These are phyloP conservation scores for Odontamblyopus rebecca DNA, from an alignment of 2,797 vertebrate species.

Conservation along the genomic window DNA sequence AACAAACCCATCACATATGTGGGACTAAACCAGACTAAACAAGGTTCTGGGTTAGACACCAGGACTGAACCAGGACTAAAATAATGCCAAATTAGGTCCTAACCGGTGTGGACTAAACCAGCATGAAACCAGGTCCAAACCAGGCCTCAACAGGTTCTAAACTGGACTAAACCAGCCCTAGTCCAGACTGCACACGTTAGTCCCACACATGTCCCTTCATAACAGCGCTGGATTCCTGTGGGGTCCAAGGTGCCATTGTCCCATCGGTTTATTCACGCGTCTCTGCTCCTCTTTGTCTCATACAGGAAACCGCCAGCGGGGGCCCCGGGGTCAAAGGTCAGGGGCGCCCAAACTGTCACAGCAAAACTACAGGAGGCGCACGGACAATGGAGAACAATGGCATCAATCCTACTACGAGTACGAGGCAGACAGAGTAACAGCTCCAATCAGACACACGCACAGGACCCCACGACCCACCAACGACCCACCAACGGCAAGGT, in stretches of 20 bases:
- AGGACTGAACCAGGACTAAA: not conserved
- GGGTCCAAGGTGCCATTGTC: constrained; percentile 55
- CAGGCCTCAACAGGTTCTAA: too few species aligned
- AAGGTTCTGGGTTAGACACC: not conserved
- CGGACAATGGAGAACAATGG: not conserved
- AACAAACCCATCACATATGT: not conserved
- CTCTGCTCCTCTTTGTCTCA: constrained; percentile 66
- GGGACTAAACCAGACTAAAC: not conserved
- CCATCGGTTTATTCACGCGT: constrained; percentile 69
- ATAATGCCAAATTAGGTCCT: not conserved
- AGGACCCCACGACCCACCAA: too few species aligned
- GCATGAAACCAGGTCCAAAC: not conserved
- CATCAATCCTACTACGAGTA: not conserved
- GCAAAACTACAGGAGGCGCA: not conserved
- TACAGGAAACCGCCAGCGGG: constrained; percentile 49
- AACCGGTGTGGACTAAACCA: not conserved
- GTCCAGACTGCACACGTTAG: constrained; percentile 40
- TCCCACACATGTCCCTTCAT: constrained; percentile 63
- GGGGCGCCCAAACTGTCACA: constrained; percentile 35
- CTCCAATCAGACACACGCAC: not conserved
- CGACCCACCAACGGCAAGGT: too few species aligned
- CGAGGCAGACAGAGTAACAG: not conserved
- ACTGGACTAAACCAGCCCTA: not conserved
- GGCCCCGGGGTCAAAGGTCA: constrained; percentile 41
- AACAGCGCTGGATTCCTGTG: constrained; percentile 65